phyloP scores from a whole-genome alignment of 1,140 invertebrate genomes.

The Elymnias hypermnestra region DNA sequence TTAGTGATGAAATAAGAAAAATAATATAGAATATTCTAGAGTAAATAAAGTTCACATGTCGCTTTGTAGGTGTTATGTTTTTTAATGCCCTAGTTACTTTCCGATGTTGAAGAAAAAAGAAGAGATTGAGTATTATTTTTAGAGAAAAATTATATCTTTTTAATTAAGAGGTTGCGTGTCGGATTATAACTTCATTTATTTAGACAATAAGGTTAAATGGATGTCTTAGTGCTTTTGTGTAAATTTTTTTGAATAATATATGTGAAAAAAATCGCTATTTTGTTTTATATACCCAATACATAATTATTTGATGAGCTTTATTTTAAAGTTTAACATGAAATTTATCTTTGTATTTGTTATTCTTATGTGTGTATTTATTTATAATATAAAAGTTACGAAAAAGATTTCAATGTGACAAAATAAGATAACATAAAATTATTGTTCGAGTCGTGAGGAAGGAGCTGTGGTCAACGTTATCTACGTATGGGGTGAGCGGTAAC shows the following conservation, averaged over 20 bases:
- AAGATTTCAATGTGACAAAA: no score
- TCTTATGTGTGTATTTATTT: no score
- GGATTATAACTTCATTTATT: slow-evolving; percentile 73
- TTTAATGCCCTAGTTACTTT: slow-evolving; percentile 68
- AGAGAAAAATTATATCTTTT: slow-evolving; percentile 71
- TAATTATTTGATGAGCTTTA: no score
- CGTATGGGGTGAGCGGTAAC: no score
- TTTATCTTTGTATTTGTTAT: no score
- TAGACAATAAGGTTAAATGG: slow-evolving; percentile 76
- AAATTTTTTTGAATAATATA: slow-evolving; percentile 77
- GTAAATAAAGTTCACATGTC: slow-evolving; percentile 51
- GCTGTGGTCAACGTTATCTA: no score
- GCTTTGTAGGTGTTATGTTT: slow-evolving; percentile 71
- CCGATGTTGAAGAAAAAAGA: slow-evolving; percentile 51
- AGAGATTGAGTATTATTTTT: slow-evolving; percentile 74
- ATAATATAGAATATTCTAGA: slow-evolving; percentile 51
- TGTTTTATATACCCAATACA: slow-evolving; percentile 22
- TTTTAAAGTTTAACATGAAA: no score
- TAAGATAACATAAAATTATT: no score
- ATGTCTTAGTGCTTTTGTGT: slow-evolving; percentile 77
- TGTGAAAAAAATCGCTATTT: slow-evolving; percentile 61
- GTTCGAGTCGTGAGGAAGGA: no score
- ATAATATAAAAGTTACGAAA: no score
- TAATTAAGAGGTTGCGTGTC: slow-evolving; percentile 71
- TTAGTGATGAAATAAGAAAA: slow-evolving; percentile 46